Evolutionary conservation across 1,140 invertebrate genomes (phyloP).

Genomic region (Tribolium madens): DNA sequence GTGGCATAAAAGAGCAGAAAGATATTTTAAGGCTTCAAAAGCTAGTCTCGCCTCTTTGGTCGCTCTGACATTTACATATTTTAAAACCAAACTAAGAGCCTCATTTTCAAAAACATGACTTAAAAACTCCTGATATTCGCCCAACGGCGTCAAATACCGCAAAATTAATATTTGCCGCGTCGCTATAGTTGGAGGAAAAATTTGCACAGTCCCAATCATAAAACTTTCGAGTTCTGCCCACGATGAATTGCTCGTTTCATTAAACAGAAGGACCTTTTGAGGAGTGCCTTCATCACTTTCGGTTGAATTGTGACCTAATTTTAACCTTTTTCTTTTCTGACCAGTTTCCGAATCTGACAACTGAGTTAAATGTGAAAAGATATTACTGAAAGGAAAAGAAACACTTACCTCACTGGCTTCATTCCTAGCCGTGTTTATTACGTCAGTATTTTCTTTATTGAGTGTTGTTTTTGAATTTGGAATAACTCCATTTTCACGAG

Average conservation of each 20-base stretch:
- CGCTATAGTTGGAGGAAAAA: conserved; percentile 87
- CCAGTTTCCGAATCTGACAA: conserved; percentile 45
- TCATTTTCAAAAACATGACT: conserved; percentile 89
- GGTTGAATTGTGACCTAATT: conserved; percentile 32
- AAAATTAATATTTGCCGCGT: conserved; percentile 93
- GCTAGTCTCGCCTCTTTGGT: conserved; percentile 91
- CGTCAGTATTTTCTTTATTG: background rate
- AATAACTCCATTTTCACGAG: conserved; percentile 46
- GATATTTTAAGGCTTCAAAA: conserved; percentile 95
- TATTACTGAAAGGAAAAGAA: too few species aligned
- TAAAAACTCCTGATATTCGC: conserved; percentile 97
- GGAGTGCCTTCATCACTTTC: background rate
- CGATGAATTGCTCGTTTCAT: conserved; percentile 80
- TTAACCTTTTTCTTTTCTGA: conserved; percentile 44
- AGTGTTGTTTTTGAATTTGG: background rate
- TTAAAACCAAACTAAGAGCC: conserved; percentile 88
- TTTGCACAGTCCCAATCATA: conserved; percentile 84
- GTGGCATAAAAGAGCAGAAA: conserved; percentile 93
- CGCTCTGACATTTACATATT: conserved; percentile 90
- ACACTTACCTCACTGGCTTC: conserved; percentile 9
- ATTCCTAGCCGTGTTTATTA: background rate
- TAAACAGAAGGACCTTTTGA: conserved; percentile 34
- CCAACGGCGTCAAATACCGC: conserved; percentile 93
- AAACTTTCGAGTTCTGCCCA: conserved; percentile 91
- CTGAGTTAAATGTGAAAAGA: background rate